Conservation (phyloP, 2,797 vertebrate species). For the Falco concolor region DNA sequence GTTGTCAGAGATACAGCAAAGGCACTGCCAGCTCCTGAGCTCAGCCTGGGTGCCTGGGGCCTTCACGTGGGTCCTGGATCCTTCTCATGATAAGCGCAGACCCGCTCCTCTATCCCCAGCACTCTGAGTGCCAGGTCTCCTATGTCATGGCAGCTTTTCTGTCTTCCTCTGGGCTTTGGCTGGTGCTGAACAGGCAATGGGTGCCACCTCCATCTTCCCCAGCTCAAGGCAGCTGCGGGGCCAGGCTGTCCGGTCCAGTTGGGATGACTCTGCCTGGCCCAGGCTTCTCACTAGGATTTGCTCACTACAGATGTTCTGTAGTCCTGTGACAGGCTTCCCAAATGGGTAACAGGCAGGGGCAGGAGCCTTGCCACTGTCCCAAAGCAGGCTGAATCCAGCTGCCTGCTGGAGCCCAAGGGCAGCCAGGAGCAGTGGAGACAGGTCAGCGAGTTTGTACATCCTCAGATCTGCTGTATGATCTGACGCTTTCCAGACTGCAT, state of each 20-base stretch:
- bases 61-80: neutral
- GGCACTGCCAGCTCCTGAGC: neutral
- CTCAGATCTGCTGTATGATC: neutral
- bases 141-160: neutral
- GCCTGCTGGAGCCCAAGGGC: neutral
- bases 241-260: neutral
- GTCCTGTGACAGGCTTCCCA: neutral
- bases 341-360: neutral
- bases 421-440: neutral
- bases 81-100: neutral
- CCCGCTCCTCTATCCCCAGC: neutral
- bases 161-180: neutral
- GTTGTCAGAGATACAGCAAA: neutral
- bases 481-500: neutral
- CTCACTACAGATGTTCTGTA: neutral
- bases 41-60: neutral
- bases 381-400: neutral
- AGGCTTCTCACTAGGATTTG: neutral
- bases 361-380: neutral
- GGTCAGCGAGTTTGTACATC: neutral
- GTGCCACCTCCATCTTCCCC: neutral
- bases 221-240: neutral
- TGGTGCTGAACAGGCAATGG: neutral
- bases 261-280: neutral
- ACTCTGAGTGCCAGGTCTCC: neutral